phyloP scores from a whole-genome alignment of 2,888 invertebrate species.

The Drosophila hamatofila region DNA sequence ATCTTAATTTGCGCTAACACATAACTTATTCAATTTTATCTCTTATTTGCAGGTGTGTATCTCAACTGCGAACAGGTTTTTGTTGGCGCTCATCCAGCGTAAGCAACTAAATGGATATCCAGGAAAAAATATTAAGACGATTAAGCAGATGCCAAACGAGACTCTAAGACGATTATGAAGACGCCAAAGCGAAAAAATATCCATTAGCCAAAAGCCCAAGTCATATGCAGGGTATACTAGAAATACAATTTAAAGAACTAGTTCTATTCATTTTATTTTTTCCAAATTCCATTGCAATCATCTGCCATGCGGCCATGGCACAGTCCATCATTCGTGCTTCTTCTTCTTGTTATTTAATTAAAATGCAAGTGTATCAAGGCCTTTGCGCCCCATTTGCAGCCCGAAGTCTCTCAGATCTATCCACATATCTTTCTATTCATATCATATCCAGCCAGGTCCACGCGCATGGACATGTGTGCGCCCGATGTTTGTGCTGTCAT shows the following conservation, averaged over 20 bases:
- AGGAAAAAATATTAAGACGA: slow-evolving; percentile 26
- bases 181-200: neutral
- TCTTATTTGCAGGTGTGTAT: slow-evolving; percentile 72
- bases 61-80: slow-evolving; percentile 52
- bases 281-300: slow-evolving; percentile 14
- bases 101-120: slow-evolving; percentile 7
- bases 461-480: slow-evolving; percentile 52
- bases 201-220: neutral
- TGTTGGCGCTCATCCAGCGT: slow-evolving; percentile 28
- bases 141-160: neutral
- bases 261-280: neutral
- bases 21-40: slow-evolving; percentile 73
- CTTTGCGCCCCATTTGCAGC: slow-evolving; percentile 32
- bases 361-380: slow-evolving; percentile 73
- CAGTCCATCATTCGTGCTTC: slow-evolving; percentile 2
- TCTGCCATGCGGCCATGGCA: neutral
- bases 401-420: slow-evolving; percentile 6
- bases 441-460: slow-evolving; percentile 32
- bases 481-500: slow-evolving; percentile 67
- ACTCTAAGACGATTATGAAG: neutral
- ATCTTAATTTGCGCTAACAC: slow-evolving; percentile 77
- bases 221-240: neutral
- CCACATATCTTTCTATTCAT: slow-evolving; percentile 2
- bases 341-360: slow-evolving; percentile 64
- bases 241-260: neutral